Percentiles rank a stretch among this genome's conserved stretches.
phyloP scores from a whole-genome alignment of 1,140 invertebrate species.

The Nasonia longicornis region DNA sequence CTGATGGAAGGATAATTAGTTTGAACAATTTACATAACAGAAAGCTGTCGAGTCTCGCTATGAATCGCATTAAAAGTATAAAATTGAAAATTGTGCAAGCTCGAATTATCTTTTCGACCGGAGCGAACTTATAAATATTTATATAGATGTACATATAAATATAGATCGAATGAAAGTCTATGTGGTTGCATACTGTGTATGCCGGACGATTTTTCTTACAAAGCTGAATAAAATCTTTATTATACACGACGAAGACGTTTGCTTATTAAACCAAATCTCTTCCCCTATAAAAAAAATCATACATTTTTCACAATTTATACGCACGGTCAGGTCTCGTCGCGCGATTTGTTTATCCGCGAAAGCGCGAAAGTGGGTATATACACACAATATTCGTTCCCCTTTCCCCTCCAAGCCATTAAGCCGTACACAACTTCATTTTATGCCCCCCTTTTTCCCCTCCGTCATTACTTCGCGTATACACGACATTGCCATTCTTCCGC shows the following conservation, averaged over 20 bases:
- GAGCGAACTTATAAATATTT: background rate
- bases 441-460: background rate
- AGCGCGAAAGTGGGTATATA: too few relatives aligned
- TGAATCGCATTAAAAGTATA: background rate
- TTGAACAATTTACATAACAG: background rate
- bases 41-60: too few relatives aligned
- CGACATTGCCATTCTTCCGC: background rate
- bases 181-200: conserved; percentile 56
- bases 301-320: background rate
- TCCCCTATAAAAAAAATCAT: background rate
- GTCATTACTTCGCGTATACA: background rate
- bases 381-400: background rate
- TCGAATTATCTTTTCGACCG: background rate
- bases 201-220: conserved; percentile 50
- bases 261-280: background rate
- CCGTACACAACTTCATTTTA: background rate
- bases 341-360: background rate
- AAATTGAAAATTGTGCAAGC: background rate
- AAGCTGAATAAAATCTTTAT: conserved; percentile 27
- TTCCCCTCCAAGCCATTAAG: background rate
- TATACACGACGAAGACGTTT: background rate
- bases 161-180: conserved; percentile 36
- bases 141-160: conserved; percentile 9
- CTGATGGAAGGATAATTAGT: background rate
- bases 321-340: background rate